Percentiles rank a stretch among this genome's conserved stretches.
Conservation (phyloP, 2,797 vertebrate genomes). For the Poeciliopsis turneri region DNA sequence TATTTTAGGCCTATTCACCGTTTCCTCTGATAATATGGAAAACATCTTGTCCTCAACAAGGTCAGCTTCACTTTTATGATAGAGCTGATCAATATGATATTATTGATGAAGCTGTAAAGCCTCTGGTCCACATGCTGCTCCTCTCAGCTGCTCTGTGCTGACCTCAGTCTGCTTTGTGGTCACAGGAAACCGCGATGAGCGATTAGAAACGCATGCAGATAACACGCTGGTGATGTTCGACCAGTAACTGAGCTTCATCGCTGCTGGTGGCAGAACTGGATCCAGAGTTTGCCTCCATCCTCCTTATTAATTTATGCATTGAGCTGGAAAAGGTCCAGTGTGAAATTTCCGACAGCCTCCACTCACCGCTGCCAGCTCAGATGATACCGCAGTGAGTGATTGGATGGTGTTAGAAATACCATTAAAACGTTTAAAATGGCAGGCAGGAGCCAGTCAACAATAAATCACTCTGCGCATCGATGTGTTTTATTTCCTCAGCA, state of each 20-base stretch:
- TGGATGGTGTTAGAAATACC: slow-evolving; percentile 71
- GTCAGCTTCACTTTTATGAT: slow-evolving; percentile 30
- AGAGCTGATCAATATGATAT: slow-evolving; percentile 46
- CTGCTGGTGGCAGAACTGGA: slow-evolving; percentile 25
- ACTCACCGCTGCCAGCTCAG: slow-evolving; percentile 53
- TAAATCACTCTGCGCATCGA: slow-evolving; percentile 58
- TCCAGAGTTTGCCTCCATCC: slow-evolving; percentile 38
- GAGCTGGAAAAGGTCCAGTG: slow-evolving; percentile 77
- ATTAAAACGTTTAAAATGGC: slow-evolving; percentile 68
- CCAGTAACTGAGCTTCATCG: slow-evolving; percentile 63
- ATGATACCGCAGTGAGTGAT: slow-evolving; percentile 76
- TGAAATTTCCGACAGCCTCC: slow-evolving; percentile 62
- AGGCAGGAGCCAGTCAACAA: slow-evolving; percentile 61
- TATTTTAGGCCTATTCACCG: slow-evolving; percentile 5
- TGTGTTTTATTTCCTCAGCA: slow-evolving; percentile 50
- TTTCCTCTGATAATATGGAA: slow-evolving; percentile 5
- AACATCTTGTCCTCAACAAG: slow-evolving; percentile 12
- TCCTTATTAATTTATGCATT: slow-evolving; percentile 79
- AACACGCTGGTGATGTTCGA: slow-evolving; percentile 58
- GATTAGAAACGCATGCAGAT: slow-evolving; percentile 62
- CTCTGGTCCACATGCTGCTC: slow-evolving; percentile 46
- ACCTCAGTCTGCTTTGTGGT: slow-evolving; percentile 47
- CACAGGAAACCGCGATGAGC: slow-evolving; percentile 47
- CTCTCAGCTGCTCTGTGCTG: slow-evolving; percentile 47
- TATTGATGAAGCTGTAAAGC: slow-evolving; percentile 57